Conservation (phyloP, 2,888 invertebrate species). For the Cerceris rybyensis region DNA sequence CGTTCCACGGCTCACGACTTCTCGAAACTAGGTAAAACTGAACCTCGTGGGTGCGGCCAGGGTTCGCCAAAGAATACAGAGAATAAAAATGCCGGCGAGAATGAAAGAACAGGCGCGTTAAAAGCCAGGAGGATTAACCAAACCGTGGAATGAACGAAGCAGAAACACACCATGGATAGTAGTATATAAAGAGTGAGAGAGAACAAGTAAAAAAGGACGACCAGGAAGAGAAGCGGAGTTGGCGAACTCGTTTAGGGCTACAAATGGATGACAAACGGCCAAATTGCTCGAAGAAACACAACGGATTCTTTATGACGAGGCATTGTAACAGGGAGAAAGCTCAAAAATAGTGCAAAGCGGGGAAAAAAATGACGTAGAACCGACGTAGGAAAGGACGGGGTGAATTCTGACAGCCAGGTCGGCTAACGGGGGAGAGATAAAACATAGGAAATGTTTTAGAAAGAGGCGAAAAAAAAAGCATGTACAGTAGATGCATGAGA, state of each 20-base stretch:
- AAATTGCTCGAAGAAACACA: constrained; percentile 50
- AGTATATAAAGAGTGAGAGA: background rate
- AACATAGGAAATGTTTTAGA: constrained; percentile 15
- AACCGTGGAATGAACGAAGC: constrained; percentile 15
- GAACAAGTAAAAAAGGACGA: background rate
- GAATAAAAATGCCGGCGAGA: background rate
- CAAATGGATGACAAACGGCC: constrained; percentile 39
- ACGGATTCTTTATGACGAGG: constrained; percentile 38
- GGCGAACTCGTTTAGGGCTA: constrained; percentile 11
- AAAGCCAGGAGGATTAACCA: background rate
- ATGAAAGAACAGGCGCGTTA: background rate
- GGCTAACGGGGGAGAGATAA: constrained; percentile 2
- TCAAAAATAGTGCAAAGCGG: background rate
- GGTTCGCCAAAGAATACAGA: background rate
- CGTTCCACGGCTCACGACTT: background rate
- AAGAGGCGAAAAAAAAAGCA: constrained; percentile 23
- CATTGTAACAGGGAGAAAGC: constrained; percentile 22
- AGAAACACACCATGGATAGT: constrained; percentile 1
- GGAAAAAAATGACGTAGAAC: constrained; percentile 2
- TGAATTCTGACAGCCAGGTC: constrained; percentile 3
- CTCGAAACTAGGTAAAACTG: background rate
- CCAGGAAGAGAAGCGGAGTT: background rate
- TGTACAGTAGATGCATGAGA: constrained; percentile 24
- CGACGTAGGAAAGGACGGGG: background rate
- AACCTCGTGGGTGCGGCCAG: background rate